Conservation (phyloP, 2,113 vertebrate genomes). For the Scomber scombrus region DNA sequence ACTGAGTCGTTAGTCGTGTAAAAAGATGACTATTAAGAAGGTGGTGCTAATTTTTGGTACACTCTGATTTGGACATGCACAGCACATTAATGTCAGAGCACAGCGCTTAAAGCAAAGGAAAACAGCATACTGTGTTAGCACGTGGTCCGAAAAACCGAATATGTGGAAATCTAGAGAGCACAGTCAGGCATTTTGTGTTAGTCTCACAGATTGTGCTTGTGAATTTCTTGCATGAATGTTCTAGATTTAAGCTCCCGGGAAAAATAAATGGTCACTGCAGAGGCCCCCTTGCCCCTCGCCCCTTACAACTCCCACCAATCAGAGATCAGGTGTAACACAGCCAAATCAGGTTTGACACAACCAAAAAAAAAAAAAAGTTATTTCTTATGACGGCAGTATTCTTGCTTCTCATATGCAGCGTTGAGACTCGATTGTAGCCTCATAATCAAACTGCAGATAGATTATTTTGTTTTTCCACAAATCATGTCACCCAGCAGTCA, state of each 20-base stretch:
- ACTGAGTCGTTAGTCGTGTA: slow-evolving; percentile 11
- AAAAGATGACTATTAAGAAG: slow-evolving; percentile 8
- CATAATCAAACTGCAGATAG: neutral
- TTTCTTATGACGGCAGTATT: slow-evolving; percentile 26
- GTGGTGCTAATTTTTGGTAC: slow-evolving; percentile 48
- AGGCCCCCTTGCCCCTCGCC: slow-evolving; percentile 25
- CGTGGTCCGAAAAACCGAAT: slow-evolving; percentile 25
- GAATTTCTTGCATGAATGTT: slow-evolving; percentile 72
- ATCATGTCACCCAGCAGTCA: neutral
- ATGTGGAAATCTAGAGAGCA: slow-evolving; percentile 52
- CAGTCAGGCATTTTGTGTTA: slow-evolving; percentile 40
- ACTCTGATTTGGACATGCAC: slow-evolving; percentile 49
- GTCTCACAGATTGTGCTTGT: slow-evolving; percentile 54
- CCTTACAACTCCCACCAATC: slow-evolving; percentile 60
- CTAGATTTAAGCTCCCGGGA: slow-evolving; percentile 41
- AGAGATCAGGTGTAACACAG: slow-evolving; percentile 65
- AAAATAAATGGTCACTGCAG: neutral
- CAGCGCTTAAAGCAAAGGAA: slow-evolving; percentile 23
- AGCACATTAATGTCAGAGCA: slow-evolving; percentile 37
- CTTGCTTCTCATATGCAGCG: slow-evolving; percentile 17
- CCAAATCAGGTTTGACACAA: slow-evolving; percentile 73
- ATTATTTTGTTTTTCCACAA: neutral
- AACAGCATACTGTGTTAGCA: slow-evolving; percentile 46
- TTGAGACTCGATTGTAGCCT: slow-evolving; percentile 26
- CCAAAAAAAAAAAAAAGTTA: slow-evolving; percentile 38